Conservation (phyloP, 2,797 vertebrate species). For the Dryobates pubescens region DNA sequence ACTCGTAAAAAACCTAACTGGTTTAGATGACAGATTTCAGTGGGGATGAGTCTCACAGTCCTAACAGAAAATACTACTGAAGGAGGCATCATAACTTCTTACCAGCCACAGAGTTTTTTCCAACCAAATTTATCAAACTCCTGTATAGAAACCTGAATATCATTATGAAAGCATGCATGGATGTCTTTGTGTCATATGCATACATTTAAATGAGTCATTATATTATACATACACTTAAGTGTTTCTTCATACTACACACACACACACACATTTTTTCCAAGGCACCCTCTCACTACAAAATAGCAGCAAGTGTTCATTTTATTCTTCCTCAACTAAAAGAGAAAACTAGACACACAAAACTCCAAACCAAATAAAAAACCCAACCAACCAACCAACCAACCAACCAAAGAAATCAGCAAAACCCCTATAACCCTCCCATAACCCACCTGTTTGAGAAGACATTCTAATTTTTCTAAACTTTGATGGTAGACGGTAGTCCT, state of each 20-base stretch:
- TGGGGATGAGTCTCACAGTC: neutral
- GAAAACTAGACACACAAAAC: too few species aligned
- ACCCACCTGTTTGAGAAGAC: neutral
- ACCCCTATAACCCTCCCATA: fast-evolving
- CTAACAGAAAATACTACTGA: neutral
- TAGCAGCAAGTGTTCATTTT: constrained; percentile 10
- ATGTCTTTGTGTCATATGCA: neutral
- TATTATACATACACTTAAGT: neutral
- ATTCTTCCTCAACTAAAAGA: neutral
- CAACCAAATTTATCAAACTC: neutral
- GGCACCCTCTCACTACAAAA: constrained; percentile 26
- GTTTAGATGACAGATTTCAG: neutral
- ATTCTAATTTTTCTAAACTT: neutral
- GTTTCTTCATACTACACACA: neutral
- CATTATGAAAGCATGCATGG: neutral
- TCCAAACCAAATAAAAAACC: neutral
- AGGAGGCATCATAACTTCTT: neutral
- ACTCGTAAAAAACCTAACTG: neutral
- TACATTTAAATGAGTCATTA: neutral
- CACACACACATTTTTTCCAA: neutral
- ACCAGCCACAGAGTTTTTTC: neutral
- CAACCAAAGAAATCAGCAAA: neutral
- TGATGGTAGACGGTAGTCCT: neutral
- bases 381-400: too few species aligned
- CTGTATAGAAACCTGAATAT: neutral